phyloP scores from a whole-genome alignment of 92 coral and sea anemone species.

The Zoanthus solanderi region DNA sequence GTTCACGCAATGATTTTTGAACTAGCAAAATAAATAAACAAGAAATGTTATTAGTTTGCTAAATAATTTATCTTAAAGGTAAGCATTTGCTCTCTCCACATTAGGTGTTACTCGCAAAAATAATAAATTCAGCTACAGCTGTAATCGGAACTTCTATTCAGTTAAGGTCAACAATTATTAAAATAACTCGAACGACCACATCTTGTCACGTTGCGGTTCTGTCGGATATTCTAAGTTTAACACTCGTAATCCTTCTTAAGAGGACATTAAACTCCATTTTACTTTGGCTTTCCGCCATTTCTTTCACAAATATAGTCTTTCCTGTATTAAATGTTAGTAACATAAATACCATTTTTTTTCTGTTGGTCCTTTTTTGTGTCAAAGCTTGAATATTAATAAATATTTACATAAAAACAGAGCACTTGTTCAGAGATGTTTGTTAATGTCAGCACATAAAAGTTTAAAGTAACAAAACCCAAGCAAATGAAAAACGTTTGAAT shows the following conservation, averaged over 20 bases:
- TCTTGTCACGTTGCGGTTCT: too few species aligned
- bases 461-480: conserved; percentile 60
- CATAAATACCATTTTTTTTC: conserved; percentile 53
- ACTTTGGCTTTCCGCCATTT: conserved; percentile 20
- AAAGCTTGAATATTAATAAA: conserved; percentile 52
- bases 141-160: conserved; percentile 32
- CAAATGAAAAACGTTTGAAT: conserved; percentile 38
- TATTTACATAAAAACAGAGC: conserved; percentile 71
- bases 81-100: not conserved
- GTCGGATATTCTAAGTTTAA: too few species aligned
- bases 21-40: not conserved
- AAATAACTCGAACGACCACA: not conserved
- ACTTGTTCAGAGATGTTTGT: conserved; percentile 43
- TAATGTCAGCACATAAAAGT: conserved; percentile 65
- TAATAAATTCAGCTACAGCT: conserved; percentile 11
- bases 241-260: conserved; percentile 7
- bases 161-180: conserved; percentile 12
- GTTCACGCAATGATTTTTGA: not conserved
- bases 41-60: not conserved
- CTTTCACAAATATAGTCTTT: conserved; percentile 14
- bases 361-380: conserved; percentile 42
- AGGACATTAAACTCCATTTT: conserved; percentile 36
- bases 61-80: not conserved
- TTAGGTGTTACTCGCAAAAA: not conserved
- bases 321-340: conserved; percentile 59